These are phyloP conservation scores for Synodontis membranacea DNA, from an alignment of 2,113 vertebrate genomes.

Conservation along the genomic window DNA sequence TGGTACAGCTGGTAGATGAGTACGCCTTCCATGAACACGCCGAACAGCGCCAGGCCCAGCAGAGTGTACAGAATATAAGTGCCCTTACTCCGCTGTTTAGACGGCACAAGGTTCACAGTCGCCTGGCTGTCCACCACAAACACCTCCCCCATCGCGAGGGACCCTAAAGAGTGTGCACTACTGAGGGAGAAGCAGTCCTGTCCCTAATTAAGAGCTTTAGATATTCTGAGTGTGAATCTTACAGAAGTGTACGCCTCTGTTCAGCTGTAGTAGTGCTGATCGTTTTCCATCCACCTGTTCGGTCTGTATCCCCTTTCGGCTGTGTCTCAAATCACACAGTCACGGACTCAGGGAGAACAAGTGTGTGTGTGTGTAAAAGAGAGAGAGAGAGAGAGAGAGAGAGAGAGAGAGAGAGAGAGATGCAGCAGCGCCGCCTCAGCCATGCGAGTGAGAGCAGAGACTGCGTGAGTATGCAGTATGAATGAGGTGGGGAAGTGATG, in stretches of 20 bases:
- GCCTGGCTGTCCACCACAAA: conserved; percentile 47
- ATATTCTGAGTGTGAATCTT: not conserved
- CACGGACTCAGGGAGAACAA: not conserved
- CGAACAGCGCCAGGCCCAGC: conserved; percentile 39
- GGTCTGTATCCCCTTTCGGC: not conserved
- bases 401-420: conserved; percentile 26
- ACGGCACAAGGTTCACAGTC: not conserved
- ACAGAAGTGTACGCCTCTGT: not conserved
- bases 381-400: conserved; percentile 13
- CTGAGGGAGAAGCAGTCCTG: not conserved
- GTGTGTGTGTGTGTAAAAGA: not conserved
- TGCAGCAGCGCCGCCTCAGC: not conserved
- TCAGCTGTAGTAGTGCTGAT: not conserved
- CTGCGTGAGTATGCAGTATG: not conserved
- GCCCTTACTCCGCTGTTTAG: not conserved
- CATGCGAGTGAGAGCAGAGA: not conserved
- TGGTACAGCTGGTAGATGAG: conserved; percentile 42
- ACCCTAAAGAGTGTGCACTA: not conserved
- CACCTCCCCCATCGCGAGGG: conserved; percentile 38
- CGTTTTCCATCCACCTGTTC: not conserved
- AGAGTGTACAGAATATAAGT: not conserved
- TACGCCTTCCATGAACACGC: conserved; percentile 4
- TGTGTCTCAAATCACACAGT: not conserved
- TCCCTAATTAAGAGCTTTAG: too few relatives aligned
- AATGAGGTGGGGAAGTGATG: not conserved